phyloP scores from a whole-genome alignment of 2,888 invertebrate species.

The Zele albiditarsus region DNA sequence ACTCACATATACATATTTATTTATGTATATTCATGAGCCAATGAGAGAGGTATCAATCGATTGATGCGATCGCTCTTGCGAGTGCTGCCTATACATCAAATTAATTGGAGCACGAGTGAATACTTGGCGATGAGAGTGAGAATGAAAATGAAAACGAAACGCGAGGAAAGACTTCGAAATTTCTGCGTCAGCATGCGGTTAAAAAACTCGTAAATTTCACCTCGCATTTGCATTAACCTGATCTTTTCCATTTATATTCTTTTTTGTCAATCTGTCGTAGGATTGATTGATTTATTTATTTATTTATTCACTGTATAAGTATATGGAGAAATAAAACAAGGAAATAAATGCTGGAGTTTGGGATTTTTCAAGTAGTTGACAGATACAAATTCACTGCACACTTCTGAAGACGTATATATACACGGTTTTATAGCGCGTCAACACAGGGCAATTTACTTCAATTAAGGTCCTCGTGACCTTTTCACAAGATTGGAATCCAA shows the following conservation, averaged over 20 bases:
- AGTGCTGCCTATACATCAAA: slow-evolving; percentile 31
- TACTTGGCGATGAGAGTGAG: slow-evolving; percentile 23
- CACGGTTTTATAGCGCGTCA: neutral
- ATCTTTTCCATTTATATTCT: neutral
- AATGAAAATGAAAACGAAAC: neutral
- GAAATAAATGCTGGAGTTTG: neutral
- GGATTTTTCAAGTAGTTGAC: neutral
- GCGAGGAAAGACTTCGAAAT: slow-evolving; percentile 9
- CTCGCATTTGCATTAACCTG: neutral
- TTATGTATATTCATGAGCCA: neutral
- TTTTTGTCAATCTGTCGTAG: neutral
- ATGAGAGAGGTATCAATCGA: slow-evolving; percentile 34
- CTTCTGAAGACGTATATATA: neutral
- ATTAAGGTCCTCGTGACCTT: slow-evolving; percentile 39
- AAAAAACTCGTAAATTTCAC: slow-evolving; percentile 9
- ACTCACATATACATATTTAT: neutral
- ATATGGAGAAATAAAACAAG: neutral
- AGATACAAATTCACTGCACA: slow-evolving; percentile 15
- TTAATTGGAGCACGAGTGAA: slow-evolving; percentile 53
- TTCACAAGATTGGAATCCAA: slow-evolving; percentile 29
- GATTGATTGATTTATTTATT: neutral
- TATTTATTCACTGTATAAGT: neutral
- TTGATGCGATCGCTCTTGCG: slow-evolving; percentile 36
- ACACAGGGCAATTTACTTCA: slow-evolving; percentile 30
- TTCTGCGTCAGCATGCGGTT: slow-evolving; percentile 29